phyloP scores from a whole-genome alignment of 1,140 invertebrate species.

The Formica exsecta region DNA sequence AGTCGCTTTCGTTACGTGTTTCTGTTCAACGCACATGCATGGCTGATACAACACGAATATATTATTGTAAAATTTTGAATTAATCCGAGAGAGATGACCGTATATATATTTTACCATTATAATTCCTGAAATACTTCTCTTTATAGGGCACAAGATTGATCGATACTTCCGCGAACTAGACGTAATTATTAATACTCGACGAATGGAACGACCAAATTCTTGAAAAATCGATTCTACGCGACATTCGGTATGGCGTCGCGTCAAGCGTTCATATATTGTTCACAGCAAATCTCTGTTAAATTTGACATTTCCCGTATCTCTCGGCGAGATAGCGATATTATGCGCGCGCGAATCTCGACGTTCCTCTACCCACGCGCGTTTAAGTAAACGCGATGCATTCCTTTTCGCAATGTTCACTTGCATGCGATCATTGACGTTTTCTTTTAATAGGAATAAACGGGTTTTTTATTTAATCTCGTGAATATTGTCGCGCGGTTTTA shows the following conservation, averaged over 20 bases:
- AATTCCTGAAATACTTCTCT: no score
- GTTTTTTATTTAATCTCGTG: background rate
- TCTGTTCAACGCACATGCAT: background rate
- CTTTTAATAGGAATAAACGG: background rate
- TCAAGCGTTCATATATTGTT: background rate
- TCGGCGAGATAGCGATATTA: background rate
- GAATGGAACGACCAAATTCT: background rate
- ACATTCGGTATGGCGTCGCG: constrained; percentile 4
- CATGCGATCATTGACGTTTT: background rate
- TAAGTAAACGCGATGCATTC: background rate
- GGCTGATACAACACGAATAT: background rate
- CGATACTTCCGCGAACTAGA: no score
- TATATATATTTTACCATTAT: no score
- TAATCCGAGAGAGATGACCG: no score
- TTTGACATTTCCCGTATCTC: constrained; percentile 6
- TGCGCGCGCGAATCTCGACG: background rate
- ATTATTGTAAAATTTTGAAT: no score
- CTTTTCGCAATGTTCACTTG: background rate
- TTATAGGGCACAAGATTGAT: no score
- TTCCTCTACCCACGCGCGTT: background rate
- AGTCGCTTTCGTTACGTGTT: background rate
- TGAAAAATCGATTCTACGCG: background rate
- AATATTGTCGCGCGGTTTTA: background rate
- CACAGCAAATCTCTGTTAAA: background rate
- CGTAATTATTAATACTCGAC: background rate